Evolutionary conservation across 2,113 vertebrate genomes (phyloP), one percentile per base, ranked within the genome.

Genomic region (Oreocharis arfaki): DNA sequence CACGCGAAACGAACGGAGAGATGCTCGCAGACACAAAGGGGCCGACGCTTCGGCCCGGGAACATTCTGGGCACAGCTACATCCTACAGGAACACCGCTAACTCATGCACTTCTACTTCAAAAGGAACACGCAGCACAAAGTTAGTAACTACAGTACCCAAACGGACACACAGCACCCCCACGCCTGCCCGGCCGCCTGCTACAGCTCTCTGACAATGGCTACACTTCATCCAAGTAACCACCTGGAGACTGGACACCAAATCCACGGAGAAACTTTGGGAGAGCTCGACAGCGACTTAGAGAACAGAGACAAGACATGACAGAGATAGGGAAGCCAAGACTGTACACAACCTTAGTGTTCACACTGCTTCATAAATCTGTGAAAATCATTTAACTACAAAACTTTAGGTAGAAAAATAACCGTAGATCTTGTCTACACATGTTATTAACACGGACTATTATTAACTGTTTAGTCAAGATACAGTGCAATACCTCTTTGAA

Each of bases 401-500:
- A 93, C 86, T 91, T 91, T 19, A 76, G 75, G 73, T 96, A 97
- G 91, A 93, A 97, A 96, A 95, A 96, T 96, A 95, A 90, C 86
- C 10, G 26, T 87, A 92, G 85, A 77, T 87, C 90, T 93, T 44
- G 44, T 86, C 92, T 88, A 89, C 69, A 21, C 5, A 17, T 35
- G 81, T 91, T 90, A 85, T 71, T 91, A 90, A 85, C 69, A 84
- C 4, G 44, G 85, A 77, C 75, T 65, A 61, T 60, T 64, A 79
- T 88, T 59, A 92, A 64, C 74, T 83, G 59, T 46, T 95, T 74
- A 81, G 71, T 91, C 84, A 86, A 94, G 88, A 95, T 92, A 93
- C 92, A 97, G 92, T 86, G 86, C 86, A 67, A 92, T 52, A 70
- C 39, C 89, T 95, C 90, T 93, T 82, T 70, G 88, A 79, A 95